These are phyloP conservation scores for Synergus laeviventris DNA, from an alignment of 2,888 invertebrate genomes.

Conservation along the genomic window DNA sequence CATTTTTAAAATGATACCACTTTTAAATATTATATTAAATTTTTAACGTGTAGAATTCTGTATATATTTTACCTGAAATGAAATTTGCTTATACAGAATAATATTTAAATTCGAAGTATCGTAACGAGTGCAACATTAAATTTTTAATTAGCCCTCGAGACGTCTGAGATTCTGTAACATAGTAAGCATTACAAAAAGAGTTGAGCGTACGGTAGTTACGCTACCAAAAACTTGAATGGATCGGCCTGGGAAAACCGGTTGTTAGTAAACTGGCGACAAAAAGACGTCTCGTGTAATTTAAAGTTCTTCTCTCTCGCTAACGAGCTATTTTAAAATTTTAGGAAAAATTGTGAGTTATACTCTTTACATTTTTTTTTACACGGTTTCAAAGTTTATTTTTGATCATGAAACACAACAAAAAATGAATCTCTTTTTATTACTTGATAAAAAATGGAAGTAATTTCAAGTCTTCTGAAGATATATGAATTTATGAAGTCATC, in stretches of 20 bases:
- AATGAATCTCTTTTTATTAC: not conserved
- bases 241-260: slow-evolving; percentile 19
- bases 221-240: slow-evolving; percentile 13
- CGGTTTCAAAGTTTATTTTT: not conserved
- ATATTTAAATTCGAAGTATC: not conserved
- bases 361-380: not conserved
- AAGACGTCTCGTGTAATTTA: slow-evolving; percentile 24
- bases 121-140: not conserved
- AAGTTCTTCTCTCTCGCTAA: slow-evolving; percentile 10
- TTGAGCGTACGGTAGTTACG: not conserved
- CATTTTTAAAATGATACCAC: too few relatives aligned
- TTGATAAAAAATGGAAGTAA: too few relatives aligned
- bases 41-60: too few relatives aligned
- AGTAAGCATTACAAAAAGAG: not conserved
- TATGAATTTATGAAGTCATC: too few relatives aligned
- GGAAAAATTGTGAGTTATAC: not conserved
- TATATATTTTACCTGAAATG: too few relatives aligned
- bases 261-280: slow-evolving; percentile 18
- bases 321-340: slow-evolving; percentile 14
- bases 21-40: too few relatives aligned
- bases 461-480: too few relatives aligned
- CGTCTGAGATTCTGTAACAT: not conserved
- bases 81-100: not conserved
- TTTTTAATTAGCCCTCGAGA: not conserved
- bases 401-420: not conserved